Conservation (phyloP, 23 tunicate genomes). For the Aplidium turbinatum region DNA sequence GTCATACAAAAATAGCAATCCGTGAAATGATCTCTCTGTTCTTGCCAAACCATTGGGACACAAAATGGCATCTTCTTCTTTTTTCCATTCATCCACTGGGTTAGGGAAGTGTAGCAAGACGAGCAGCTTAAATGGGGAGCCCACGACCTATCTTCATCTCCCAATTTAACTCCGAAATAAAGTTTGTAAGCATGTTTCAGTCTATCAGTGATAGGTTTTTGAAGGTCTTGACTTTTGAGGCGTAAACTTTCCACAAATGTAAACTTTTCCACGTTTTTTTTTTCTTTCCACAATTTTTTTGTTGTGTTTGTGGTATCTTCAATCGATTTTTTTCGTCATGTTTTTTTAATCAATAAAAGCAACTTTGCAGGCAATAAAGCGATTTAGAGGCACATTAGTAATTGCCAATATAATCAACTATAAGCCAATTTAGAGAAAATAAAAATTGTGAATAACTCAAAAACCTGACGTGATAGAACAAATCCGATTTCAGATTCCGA, state of each 20-base stretch:
- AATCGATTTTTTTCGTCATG: too few species aligned
- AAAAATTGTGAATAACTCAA: too few species aligned
- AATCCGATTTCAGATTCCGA: too few species aligned
- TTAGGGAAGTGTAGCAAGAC: constrained; percentile 1
- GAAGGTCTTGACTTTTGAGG: background rate
- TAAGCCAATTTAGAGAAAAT: too few species aligned
- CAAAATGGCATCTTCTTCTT: constrained; percentile 39
- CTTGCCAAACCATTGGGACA: constrained; percentile 29
- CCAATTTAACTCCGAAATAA: constrained; percentile 13
- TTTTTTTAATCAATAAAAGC: too few species aligned
- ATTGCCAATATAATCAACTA: too few species aligned
- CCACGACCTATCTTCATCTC: constrained; percentile 34
- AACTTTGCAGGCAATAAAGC: too few species aligned
- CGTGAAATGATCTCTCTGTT: constrained; percentile 3
- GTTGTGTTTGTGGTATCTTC: too few species aligned
- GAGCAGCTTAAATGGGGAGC: constrained; percentile 22
- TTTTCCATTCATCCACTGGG: constrained; percentile 33
- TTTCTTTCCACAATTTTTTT: too few species aligned
- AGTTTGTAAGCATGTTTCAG: constrained; percentile 25
- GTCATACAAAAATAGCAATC: constrained; percentile 33
- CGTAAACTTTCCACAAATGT: constrained; percentile 30
- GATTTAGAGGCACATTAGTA: too few species aligned
- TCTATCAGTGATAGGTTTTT: background rate
- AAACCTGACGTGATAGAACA: too few species aligned
- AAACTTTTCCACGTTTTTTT: too few species aligned